These are phyloP conservation scores for Ennomos fuscantarius DNA, from an alignment of 2,888 invertebrate genomes.

Conservation along the genomic window DNA sequence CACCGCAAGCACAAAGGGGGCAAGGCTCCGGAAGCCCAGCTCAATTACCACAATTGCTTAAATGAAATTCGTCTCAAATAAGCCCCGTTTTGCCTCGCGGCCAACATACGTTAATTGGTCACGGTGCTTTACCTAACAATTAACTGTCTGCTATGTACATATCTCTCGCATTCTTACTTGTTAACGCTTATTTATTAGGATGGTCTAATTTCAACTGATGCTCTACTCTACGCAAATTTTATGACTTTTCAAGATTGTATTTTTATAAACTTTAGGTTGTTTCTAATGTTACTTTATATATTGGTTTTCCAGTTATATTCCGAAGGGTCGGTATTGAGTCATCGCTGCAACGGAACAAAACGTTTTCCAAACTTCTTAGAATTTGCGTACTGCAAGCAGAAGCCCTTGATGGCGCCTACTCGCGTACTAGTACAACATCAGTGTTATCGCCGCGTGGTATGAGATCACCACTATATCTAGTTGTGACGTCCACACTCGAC, in stretches of 20 bases:
- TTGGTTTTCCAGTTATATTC: conserved; percentile 5
- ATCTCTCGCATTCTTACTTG: conserved; percentile 49
- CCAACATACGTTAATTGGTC: conserved; percentile 76
- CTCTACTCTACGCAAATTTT: conserved; percentile 15
- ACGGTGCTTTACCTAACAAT: conserved; percentile 81
- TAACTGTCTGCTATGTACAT: conserved; percentile 56
- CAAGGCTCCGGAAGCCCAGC: conserved; percentile 75
- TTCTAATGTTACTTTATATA: background rate
- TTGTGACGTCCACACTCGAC: conserved; percentile 61
- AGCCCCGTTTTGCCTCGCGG: conserved; percentile 58
- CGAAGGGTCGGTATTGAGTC: conserved; percentile 10
- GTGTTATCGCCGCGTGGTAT: conserved; percentile 63
- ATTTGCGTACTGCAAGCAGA: conserved; percentile 29
- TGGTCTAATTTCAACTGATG: conserved; percentile 15
- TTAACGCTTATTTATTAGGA: conserved; percentile 38
- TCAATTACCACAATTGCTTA: conserved; percentile 83
- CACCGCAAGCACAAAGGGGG: conserved; percentile 58
- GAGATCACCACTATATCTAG: conserved; percentile 82
- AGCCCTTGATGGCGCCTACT: conserved; percentile 52
- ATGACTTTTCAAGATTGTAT: background rate
- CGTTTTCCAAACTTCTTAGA: conserved; percentile 27
- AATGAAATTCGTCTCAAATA: conserved; percentile 80
- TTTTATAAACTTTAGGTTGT: background rate
- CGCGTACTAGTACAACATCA: conserved; percentile 46
- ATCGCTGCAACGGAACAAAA: conserved; percentile 21